Evolutionary conservation across 2,113 vertebrate species (phyloP), one percentile per base, ranked within the genome.

Genomic region (Holacanthus passer): DNA sequence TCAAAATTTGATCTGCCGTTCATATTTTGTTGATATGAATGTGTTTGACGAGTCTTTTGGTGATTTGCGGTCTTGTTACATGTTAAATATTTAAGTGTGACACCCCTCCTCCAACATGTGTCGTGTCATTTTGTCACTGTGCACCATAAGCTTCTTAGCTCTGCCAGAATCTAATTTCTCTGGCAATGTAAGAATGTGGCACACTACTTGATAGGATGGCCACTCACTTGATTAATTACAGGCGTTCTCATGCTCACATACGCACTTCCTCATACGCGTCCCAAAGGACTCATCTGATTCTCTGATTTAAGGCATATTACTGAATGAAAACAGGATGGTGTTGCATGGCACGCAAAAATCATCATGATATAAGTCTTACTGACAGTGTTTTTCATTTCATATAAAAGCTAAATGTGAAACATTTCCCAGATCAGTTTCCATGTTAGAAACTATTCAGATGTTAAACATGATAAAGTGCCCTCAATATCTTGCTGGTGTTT

Each of bases 141-240:
- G 68, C 48, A 24, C 24, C 81, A 72, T 85, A 83, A 86, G 82
- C 83, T 83, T 66, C 90, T 90, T 79, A 80, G 2, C 67, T 11
- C 11, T 62, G 79, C 58, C 39, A 32, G 64, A 39, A 68, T 85
- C 69, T 77, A 35, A 88, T 84, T 70, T 88, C 41, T 88, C 68
- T 63, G 41, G 31, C 75, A 58, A 90, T 79, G 84, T 79, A 75
- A 88, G 56, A 89, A 73, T 82, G n/a, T 59, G 73, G 68, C 63
- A 67, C 43, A 19, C 29, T 58, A 24, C 52, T 65, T 81, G 77
- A 88, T 55, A 32, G 56, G 63, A 82, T 39, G 47, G 62, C 60
- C 17, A 39, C 45, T 83, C 35, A 41, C 55, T 80, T 76, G 79
- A 87, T 87, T 87, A 79, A 89, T 88, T 86, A 67, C 73, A 76